Evolutionary conservation across 2,797 vertebrate genomes (phyloP), one percentile per base, ranked within the genome.

Genomic region (Sarcophilus harrisii): DNA sequence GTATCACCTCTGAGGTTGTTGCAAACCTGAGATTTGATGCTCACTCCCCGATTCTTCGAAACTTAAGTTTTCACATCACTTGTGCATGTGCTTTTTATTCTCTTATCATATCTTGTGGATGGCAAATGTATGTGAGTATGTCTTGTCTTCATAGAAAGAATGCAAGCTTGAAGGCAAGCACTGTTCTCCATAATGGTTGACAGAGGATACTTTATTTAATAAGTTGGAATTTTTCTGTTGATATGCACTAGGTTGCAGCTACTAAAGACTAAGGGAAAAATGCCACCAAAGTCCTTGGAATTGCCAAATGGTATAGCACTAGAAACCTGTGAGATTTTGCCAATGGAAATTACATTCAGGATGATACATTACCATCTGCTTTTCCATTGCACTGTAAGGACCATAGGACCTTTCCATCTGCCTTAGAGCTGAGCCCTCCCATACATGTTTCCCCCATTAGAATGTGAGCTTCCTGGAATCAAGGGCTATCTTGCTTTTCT

Each of bases 11-110:
- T 73, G n/a, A 73, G n/a, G 18, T 73, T 18, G 21, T n/a, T 73
- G 66, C 66, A 38, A 38, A 73, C 14, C 18, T 73, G 21, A 73
- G n/a, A 38, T n/a, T 29, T 0, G 89, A 5, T 6, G 21, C 81
- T 90, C 62, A 73, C 16, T 5, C 38, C 58, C 95, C 94, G 6
- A 92, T 93, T 87, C 14, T 27, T 95, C n/a, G 54, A 18, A 94
- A 6, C n/a, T 45, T 94, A 3, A 8, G 66, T 73, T 73, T 73
- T 24, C 66, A 73, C 0, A 73, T 38, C 16, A 38, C n/a, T 73
- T 73, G 18, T 38, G n/a, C 21, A 73, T 21, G 18, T 21, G 18
- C 16, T 38, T 73, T 18, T 73, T 73, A 38, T 18, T 73, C 38
- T 6, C 38, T 73, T 21, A 38, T 73, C 18, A 38, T 2, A 21